Evolutionary conservation across 2,797 vertebrate genomes (phyloP), one percentile per base, ranked within the genome.

Genomic region (Rhynchonycteris naso): DNA sequence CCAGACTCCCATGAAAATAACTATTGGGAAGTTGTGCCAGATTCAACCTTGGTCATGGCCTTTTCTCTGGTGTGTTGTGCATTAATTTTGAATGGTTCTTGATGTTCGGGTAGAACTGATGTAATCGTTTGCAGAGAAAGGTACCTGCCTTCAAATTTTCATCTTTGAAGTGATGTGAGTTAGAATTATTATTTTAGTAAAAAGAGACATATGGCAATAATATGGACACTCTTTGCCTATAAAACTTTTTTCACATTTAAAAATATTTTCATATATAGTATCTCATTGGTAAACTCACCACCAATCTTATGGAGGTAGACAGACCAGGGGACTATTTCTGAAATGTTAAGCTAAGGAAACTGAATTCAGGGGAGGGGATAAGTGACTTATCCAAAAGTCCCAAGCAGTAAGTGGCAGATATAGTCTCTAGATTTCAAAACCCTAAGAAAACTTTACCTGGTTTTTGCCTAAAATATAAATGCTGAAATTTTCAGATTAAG

Each of bases 381-480:
- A 43, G 26, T 28, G 35, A 58, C 24, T 33, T 52, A 81, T 11
- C 69, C 69, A 52, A 72, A 88, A 47, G 9, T 33, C 63, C 12
- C 47, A 58, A n/a, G 47, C 52, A 61, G 7, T 63, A 68, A 47
- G n/a, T 85, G 14, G 72, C 47, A 61, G 13, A n/a, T 33, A 38
- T 58, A 59, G 21, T 33, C 47, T 83, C 63, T 59, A 43, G 56
- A 72, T 72, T 61, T 21, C 66, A 89, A 88, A 68, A 33, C 58
- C 43, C 14, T 89, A 19, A 15, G 82, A 58, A 38, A 58, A 88
- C 18, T 65, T 88, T 30, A 54, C 4, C 52, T 47, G 7, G 22
- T 71, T 88, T 84, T 50, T 68, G 52, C 43, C 28, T 63, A 88
- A 88, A 88, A 58, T 79, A 47, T 28, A 91, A 54, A 91, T n/a